A percentile compares a stretch with the other conserved stretches of the same genome.
Evolutionary conservation across 2,888 invertebrate species (phyloP).

Genomic region (Lepidonotus clava): DNA sequence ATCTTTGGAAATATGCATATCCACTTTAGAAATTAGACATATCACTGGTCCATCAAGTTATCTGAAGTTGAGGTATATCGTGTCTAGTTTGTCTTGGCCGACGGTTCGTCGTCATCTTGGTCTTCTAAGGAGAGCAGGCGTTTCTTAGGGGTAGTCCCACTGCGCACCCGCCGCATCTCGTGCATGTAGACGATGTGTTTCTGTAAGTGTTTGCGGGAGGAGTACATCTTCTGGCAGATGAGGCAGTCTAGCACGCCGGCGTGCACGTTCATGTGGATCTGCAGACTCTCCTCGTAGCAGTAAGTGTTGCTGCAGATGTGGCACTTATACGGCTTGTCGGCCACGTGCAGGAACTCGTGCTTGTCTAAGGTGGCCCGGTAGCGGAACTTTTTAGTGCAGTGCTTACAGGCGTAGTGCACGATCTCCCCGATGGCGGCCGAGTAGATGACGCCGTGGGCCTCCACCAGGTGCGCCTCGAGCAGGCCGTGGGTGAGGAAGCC

Average conservation of each 20-base stretch:
- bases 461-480: constrained; percentile 60
- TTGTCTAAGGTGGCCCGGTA: constrained; percentile 62
- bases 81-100: too few relatives aligned
- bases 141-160: constrained; percentile 21
- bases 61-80: too few relatives aligned
- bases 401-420: constrained; percentile 56
- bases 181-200: constrained; percentile 64
- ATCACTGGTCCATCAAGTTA: too few relatives aligned
- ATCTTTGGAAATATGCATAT: too few relatives aligned
- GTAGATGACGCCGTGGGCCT: constrained; percentile 56
- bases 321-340: constrained; percentile 56
- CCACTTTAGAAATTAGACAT: too few relatives aligned
- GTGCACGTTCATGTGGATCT: constrained; percentile 59
- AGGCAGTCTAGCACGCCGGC: constrained; percentile 54
- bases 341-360: constrained; percentile 58
- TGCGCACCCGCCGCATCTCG: constrained; percentile 55
- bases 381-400: constrained; percentile 59
- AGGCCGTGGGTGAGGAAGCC: not conserved
- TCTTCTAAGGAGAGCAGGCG: not conserved
- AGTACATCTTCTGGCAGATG: constrained; percentile 59
- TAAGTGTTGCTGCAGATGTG: constrained; percentile 58
- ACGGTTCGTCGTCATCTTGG: too few relatives aligned
- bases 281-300: constrained; percentile 59
- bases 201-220: constrained; percentile 57
- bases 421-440: constrained; percentile 45